A percentile compares a stretch with the other conserved stretches of the same genome.
These are phyloP conservation scores for Chelon auratus DNA, from an alignment of 2,797 vertebrate genomes.

Conservation along the genomic window DNA sequence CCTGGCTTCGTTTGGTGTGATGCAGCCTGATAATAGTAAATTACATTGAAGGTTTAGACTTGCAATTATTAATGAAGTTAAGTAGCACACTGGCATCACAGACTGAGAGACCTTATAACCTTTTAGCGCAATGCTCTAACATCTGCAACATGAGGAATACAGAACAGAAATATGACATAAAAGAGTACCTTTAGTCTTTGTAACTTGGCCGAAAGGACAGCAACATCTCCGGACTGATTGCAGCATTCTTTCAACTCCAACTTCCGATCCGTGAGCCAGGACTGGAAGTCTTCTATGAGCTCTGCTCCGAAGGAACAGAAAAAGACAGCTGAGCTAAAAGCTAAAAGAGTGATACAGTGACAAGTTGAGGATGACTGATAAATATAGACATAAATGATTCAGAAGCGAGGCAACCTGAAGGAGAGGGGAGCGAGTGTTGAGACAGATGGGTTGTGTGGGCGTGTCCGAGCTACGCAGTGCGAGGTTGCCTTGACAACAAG, in stretches of 20 bases:
- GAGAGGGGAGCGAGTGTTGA: constrained; percentile 33
- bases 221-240: constrained; percentile 88
- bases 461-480: constrained; percentile 70
- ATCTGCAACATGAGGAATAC: neutral
- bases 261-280: constrained; percentile 88
- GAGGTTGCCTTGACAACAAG: constrained; percentile 83
- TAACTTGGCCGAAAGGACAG: constrained; percentile 85
- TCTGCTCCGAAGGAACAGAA: constrained; percentile 80
- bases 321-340: constrained; percentile 16
- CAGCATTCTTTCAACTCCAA: constrained; percentile 85
- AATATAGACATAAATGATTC: constrained; percentile 30
- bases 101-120: neutral
- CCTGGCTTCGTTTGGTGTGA: neutral
- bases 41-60: neutral
- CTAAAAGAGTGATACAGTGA: neutral
- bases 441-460: constrained; percentile 80
- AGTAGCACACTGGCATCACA: neutral
- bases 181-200: constrained; percentile 89
- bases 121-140: neutral
- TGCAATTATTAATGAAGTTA: neutral
- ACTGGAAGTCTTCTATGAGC: constrained; percentile 89
- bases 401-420: constrained; percentile 36
- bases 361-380: constrained; percentile 9
- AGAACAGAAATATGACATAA: neutral
- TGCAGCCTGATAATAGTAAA: neutral